phyloP scores from a whole-genome alignment of 2,888 invertebrate species.

The Leptura quadrifasciata region DNA sequence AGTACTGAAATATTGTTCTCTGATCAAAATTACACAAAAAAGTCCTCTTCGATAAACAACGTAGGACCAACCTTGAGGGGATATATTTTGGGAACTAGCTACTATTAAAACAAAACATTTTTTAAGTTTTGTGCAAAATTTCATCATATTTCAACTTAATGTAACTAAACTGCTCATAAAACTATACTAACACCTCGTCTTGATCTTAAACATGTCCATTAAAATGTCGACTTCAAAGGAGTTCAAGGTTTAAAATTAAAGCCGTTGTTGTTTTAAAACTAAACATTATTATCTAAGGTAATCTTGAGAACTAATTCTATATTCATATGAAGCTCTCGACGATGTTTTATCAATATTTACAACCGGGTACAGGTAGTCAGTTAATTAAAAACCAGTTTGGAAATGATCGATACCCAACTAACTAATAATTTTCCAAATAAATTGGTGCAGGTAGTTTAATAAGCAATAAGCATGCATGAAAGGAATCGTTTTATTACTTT shows the following conservation, averaged over 20 bases:
- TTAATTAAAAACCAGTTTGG: slow-evolving; percentile 40
- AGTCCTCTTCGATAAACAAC: too few species aligned
- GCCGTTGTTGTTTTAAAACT: not conserved
- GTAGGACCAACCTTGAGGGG: too few species aligned
- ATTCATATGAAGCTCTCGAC: slow-evolving; percentile 20
- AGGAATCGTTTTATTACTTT: not conserved
- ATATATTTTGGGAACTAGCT: too few species aligned
- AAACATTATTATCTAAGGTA: slow-evolving; percentile 6
- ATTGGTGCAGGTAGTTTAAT: slow-evolving; percentile 23
- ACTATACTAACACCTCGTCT: too few species aligned
- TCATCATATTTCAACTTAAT: too few species aligned
- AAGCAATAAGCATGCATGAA: not conserved
- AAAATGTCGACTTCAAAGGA: not conserved
- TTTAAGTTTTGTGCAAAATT: too few species aligned
- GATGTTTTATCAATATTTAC: slow-evolving; percentile 34
- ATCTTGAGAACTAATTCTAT: slow-evolving; percentile 7
- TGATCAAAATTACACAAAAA: too few species aligned
- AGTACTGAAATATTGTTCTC: too few species aligned
- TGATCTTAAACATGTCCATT: not conserved
- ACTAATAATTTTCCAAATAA: slow-evolving; percentile 33
- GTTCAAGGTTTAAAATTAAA: not conserved
- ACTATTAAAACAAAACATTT: too few species aligned
- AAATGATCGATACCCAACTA: slow-evolving; percentile 39
- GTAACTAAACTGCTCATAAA: too few species aligned
- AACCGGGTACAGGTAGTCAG: slow-evolving; percentile 37